Evolutionary conservation across 2,888 invertebrate species (phyloP).

Genomic region (Leucania comma): DNA sequence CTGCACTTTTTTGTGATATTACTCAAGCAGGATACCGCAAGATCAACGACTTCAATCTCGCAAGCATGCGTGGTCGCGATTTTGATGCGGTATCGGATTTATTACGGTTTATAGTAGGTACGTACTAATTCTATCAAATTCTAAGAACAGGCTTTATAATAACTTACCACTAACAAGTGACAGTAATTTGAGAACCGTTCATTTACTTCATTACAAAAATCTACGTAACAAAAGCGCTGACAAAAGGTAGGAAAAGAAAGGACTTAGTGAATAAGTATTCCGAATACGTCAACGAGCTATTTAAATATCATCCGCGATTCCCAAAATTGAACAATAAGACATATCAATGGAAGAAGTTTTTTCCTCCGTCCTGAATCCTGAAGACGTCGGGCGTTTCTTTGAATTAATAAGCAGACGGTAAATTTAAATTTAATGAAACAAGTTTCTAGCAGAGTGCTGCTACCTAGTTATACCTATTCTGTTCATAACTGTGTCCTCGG

Average conservation of each 20-base stretch:
- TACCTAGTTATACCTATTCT: constrained; percentile 77
- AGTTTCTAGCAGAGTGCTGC: constrained; percentile 79
- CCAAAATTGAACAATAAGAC: constrained; percentile 72
- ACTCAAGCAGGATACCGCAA: no score
- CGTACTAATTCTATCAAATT: background rate
- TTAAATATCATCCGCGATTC: constrained; percentile 65
- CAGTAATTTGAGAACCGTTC: background rate
- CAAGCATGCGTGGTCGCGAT: no score
- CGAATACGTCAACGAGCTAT: constrained; percentile 56
- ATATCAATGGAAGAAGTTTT: constrained; percentile 75
- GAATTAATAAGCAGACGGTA: constrained; percentile 86
- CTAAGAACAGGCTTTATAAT: background rate
- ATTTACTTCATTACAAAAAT: background rate
- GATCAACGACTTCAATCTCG: no score
- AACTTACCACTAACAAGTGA: background rate
- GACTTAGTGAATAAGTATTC: constrained; percentile 52
- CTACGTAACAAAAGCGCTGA: constrained; percentile 11
- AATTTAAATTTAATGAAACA: constrained; percentile 89
- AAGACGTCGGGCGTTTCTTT: constrained; percentile 78
- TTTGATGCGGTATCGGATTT: no score
- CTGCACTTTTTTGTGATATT: no score
- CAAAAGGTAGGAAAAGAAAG: constrained; percentile 40
- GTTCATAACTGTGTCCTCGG: constrained; percentile 73
- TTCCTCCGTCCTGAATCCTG: constrained; percentile 70
- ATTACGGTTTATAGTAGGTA: background rate